These are phyloP conservation scores for Meandrina meandrites DNA, from an alignment of 92 coral and sea anemone genomes.

Conservation along the genomic window DNA sequence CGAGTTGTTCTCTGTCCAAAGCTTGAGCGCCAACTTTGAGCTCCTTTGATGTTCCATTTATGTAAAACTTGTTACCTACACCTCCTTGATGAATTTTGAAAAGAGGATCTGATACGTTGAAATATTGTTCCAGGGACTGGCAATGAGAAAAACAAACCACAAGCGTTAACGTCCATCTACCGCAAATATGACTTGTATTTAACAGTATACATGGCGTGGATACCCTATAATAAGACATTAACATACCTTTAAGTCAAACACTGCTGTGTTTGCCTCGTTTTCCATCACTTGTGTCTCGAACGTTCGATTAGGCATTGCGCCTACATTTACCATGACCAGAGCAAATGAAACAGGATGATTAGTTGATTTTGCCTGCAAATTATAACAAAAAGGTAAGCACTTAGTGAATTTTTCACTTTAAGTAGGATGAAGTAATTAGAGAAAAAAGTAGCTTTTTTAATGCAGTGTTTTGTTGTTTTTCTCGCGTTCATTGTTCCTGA, in stretches of 20 bases:
- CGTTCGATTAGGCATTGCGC: constrained; percentile 57
- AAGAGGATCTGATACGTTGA: constrained; percentile 26
- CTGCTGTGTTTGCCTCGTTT: constrained; percentile 43
- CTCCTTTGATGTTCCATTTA: constrained; percentile 32
- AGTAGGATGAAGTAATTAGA: too few relatives aligned
- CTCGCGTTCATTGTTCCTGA: not conserved
- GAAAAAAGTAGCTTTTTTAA: too few relatives aligned
- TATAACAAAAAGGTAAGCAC: not conserved
- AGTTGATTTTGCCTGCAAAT: constrained; percentile 58
- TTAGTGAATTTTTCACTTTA: not conserved
- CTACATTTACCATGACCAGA: constrained; percentile 64
- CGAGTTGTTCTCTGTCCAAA: constrained; percentile 32
- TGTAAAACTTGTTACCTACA: constrained; percentile 16
- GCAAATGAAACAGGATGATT: constrained; percentile 58
- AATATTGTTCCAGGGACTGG: constrained; percentile 31
- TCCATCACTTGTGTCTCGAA: constrained; percentile 52
- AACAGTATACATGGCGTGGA: not conserved
- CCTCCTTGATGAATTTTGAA: constrained; percentile 25
- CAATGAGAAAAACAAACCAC: not conserved
- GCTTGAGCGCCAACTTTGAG: constrained; percentile 25
- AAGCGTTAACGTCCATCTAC: not conserved
- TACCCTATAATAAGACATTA: not conserved
- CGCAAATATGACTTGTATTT: not conserved
- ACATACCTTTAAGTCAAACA: constrained; percentile 58
- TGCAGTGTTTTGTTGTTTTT: not conserved